Conservation (phyloP, 2,797 vertebrate genomes). For the Setipinna tenuifilis region DNA sequence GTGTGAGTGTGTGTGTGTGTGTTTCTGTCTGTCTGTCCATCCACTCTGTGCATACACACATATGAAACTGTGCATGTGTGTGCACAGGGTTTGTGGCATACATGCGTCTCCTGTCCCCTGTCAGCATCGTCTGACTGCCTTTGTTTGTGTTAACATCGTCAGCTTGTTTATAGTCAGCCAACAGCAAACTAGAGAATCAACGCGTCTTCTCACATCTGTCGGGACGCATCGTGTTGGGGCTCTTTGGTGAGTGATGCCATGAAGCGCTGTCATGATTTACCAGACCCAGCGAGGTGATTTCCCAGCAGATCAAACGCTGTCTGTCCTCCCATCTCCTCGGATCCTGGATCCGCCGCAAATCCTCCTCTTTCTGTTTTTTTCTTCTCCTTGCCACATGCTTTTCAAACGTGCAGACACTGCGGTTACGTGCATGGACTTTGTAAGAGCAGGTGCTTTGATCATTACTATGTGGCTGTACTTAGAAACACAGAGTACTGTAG, state of each 20-base stretch:
- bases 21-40: neutral
- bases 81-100: neutral
- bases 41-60: neutral
- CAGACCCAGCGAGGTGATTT: slow-evolving; percentile 12
- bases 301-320: slow-evolving; percentile 8
- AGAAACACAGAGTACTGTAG: neutral
- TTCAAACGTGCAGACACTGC: slow-evolving; percentile 22
- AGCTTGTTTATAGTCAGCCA: slow-evolving; percentile 20
- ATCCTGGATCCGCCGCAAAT: slow-evolving; percentile 6
- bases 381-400: slow-evolving; percentile 1
- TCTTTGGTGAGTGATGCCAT: slow-evolving; percentile 21
- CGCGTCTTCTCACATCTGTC: neutral
- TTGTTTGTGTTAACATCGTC: neutral
- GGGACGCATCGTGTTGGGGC: neutral
- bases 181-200: slow-evolving; percentile 21
- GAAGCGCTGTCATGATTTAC: slow-evolving; percentile 2
- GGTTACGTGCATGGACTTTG: neutral
- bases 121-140: slow-evolving; percentile 14
- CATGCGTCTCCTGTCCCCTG: neutral
- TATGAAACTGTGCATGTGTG: neutral
- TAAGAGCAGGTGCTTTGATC: neutral
- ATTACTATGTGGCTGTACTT: slow-evolving; percentile 2
- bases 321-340: neutral
- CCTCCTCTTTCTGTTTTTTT: neutral
- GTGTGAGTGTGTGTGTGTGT: slow-evolving; percentile 21